Conservation (phyloP, 2,888 invertebrate genomes). For the Uropetala carovei region DNA sequence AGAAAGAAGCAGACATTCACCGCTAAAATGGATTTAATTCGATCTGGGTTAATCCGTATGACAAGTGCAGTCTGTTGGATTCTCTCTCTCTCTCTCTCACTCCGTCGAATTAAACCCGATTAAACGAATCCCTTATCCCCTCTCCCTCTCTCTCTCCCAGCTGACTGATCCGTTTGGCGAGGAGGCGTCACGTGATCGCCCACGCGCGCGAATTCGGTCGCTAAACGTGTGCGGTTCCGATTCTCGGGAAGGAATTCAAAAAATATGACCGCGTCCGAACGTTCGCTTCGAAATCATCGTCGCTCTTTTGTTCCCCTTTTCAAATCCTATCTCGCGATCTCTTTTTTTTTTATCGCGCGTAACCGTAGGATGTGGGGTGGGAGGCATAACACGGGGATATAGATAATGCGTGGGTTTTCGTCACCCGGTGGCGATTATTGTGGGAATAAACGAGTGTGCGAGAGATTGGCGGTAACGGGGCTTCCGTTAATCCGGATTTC, state of each 20-base stretch:
- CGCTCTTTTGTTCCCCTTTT: not conserved
- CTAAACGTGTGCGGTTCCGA: not conserved
- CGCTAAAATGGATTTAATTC: not conserved
- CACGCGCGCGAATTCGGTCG: not conserved
- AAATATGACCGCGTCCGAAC: not conserved
- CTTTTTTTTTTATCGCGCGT: not conserved
- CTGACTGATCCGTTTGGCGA: not conserved
- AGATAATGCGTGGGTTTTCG: no score
- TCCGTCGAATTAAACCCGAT: not conserved
- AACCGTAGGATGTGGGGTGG: not conserved
- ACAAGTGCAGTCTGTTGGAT: not conserved
- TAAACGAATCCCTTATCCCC: not conserved
- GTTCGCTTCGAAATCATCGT: not conserved
- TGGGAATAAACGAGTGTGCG: no score
- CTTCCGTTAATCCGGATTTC: no score
- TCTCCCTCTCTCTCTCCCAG: not conserved
- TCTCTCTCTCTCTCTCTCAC: no score
- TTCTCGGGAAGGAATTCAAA: not conserved
- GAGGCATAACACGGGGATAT: no score
- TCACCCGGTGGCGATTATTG: no score
- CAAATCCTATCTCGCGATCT: not conserved
- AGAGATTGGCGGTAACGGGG: no score
- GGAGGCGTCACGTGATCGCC: not conserved
- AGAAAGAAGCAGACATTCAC: not conserved
- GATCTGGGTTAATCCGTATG: not conserved